Evolutionary conservation across 2,113 vertebrate species (phyloP), one percentile per base, ranked within the genome.

Genomic region (Xenopus laevis): DNA sequence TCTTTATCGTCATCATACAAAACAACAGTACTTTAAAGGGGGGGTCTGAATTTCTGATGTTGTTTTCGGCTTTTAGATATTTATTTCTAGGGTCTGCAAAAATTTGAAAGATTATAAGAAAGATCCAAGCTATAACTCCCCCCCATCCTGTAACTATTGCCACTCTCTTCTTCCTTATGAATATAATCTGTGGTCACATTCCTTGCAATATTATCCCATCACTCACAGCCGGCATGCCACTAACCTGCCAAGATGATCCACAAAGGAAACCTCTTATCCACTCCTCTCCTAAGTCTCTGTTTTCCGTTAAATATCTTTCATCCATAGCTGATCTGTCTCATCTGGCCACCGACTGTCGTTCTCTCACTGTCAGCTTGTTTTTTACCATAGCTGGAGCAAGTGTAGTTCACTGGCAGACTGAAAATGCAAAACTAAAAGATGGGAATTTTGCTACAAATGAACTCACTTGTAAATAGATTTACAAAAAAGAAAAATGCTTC

Each of bases 351-450:
- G 82, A 87, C 84, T 85, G 83, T 88, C 83, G 86, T 85, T 84
- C 90, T 91, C 83, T 87, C 89, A 87, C 90, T 40, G 33, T 40
- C 33, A 40, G 33, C 6, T 40, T n/a, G n/a, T 27, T 27, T 27
- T 40, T 40, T 40, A 40, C 33, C 33, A 40, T 40, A 40, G 33
- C 33, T 40, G 33, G 33, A 87, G 88, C 87, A 70, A 89, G 81
- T 78, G 81, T 83, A 87, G 81, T 79, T 89, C 86, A 59, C 85
- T 86, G 85, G 87, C 86, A 90, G 88, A 88, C 86, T 90, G 93
- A 82, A 89, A 92, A 90, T 87, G 89, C 93, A 89, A 92, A 89
- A 90, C 87, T 84, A 87, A 75, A 84, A 82, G 81, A 81, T 74
- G 86, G 84, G 84, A 87, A 87, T 83, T 85, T 81, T 76, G 79